phyloP scores from a whole-genome alignment of 1,140 invertebrate genomes.

The Diuraphis noxia region DNA sequence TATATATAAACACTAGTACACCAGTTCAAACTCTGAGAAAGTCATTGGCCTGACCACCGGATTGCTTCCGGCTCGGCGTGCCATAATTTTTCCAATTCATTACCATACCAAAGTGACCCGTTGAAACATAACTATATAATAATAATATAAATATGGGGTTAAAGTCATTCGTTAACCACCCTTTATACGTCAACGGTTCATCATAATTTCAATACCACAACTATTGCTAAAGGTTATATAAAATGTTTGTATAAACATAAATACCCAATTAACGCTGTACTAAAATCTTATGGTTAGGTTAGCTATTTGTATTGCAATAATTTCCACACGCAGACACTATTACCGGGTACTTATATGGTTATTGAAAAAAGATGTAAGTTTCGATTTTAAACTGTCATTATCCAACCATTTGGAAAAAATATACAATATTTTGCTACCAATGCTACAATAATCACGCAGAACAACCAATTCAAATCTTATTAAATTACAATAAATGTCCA shows the following conservation, averaged over 20 bases:
- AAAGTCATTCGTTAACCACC: neutral
- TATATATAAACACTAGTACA: neutral
- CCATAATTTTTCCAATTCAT: constrained; percentile 50
- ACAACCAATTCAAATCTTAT: neutral
- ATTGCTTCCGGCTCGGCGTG: neutral
- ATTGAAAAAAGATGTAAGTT: neutral
- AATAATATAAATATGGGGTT: neutral
- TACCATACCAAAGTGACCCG: neutral
- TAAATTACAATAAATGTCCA: neutral
- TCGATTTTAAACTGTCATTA: neutral
- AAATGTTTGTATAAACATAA: neutral
- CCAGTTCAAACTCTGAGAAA: neutral
- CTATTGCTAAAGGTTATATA: neutral
- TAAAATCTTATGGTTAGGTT: neutral
- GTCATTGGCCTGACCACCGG: neutral
- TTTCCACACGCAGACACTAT: too few relatives aligned
- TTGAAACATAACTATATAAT: neutral
- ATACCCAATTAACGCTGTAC: neutral
- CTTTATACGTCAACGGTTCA: neutral
- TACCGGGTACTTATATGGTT: neutral
- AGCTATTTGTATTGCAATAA: neutral
- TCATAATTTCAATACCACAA: neutral
- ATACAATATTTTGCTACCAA: neutral
- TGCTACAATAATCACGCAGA: neutral
- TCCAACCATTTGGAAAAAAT: neutral